These are phyloP conservation scores for Paracyclopina nana DNA, from an alignment of 1,140 invertebrate genomes.

Conservation along the genomic window DNA sequence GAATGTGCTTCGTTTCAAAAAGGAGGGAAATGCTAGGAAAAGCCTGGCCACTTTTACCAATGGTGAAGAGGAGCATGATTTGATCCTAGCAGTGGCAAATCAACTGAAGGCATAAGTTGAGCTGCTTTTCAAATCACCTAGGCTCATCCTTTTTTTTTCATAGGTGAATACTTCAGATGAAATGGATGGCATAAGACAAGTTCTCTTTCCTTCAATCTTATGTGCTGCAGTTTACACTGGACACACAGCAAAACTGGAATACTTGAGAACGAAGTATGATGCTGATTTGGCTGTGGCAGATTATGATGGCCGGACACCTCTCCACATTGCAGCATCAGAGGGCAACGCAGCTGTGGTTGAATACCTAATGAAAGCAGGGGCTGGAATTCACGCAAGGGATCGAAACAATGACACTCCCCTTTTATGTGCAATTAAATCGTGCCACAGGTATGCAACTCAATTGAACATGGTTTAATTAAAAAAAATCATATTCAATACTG, in stretches of 20 bases:
- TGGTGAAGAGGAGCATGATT: conserved; percentile 38
- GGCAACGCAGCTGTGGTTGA: conserved; percentile 46
- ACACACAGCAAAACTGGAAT: too few species aligned
- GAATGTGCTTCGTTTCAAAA: conserved; percentile 24
- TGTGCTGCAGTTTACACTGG: conserved; percentile 45
- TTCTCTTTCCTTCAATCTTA: conserved; percentile 54
- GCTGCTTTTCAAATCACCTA: too few species aligned
- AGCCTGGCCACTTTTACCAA: too few species aligned
- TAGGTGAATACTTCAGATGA: conserved; percentile 45
- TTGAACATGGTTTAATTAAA: too few species aligned
- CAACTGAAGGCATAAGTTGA: too few species aligned
- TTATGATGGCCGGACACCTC: conserved; percentile 51
- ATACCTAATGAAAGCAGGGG: conserved; percentile 53
- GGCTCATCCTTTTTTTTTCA: too few species aligned
- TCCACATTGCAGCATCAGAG: conserved; percentile 55
- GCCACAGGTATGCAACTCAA: too few species aligned
- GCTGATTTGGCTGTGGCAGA: conserved; percentile 42
- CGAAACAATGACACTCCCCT: conserved; percentile 38
- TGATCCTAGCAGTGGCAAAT: conserved; percentile 43
- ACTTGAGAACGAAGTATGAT: not conserved
- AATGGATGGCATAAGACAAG: conserved; percentile 41
- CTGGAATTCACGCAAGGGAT: conserved; percentile 58
- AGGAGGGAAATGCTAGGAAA: conserved; percentile 21
- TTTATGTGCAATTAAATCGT: conserved; percentile 38
- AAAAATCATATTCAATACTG: too few species aligned